A percentile compares a stretch with the other conserved stretches of the same genome.
Evolutionary conservation across 2,797 vertebrate genomes (phyloP).

Genomic region (Enteromius radiatus): DNA sequence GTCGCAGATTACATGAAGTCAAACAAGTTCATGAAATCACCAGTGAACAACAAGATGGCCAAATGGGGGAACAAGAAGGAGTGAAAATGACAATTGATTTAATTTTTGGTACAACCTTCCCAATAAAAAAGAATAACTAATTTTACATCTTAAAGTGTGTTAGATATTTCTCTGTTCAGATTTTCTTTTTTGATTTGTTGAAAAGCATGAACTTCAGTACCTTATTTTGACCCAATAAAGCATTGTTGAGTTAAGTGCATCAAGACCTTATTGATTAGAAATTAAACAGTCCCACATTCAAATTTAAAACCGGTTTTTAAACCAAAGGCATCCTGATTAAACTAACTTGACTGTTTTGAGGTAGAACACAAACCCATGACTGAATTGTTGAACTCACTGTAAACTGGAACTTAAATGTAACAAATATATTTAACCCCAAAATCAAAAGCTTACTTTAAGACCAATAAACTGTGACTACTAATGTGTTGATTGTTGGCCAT

Average conservation of each 20-base stretch:
- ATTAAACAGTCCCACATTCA: neutral
- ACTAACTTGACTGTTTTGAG: neutral
- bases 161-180: neutral
- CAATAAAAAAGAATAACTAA: neutral
- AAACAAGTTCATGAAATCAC: constrained; percentile 83
- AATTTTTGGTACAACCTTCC: neutral
- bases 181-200: neutral
- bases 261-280: neutral
- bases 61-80: constrained; percentile 87
- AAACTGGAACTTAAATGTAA: neutral
- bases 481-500: neutral
- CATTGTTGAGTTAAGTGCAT: neutral
- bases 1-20: constrained; percentile 90
- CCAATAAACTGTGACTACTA: neutral
- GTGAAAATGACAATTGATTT: constrained; percentile 54
- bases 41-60: constrained; percentile 92
- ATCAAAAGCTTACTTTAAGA: neutral
- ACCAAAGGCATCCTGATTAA: neutral
- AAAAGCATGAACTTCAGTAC: neutral
- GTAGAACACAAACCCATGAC: neutral
- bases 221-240: constrained; percentile 23
- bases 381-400: neutral
- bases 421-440: neutral
- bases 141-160: neutral
- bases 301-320: neutral